These are phyloP conservation scores for Antedon mediterranea DNA, from an alignment of 53 echinoderm and acorn worm species.

Conservation along the genomic window DNA sequence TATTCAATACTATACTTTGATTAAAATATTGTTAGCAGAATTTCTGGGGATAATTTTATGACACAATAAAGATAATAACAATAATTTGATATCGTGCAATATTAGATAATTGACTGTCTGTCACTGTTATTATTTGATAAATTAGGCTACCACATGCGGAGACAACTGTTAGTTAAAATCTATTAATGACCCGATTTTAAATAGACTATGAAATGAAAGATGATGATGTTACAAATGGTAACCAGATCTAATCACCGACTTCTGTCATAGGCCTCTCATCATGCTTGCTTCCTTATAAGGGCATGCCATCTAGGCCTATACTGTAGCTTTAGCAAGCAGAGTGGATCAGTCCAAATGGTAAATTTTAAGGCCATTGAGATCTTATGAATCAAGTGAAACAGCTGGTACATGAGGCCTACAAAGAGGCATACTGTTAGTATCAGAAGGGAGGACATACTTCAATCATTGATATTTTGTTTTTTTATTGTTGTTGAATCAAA, in stretches of 20 bases:
- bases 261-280: background rate
- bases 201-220: background rate
- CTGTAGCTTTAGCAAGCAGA: background rate
- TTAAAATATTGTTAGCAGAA: too few species aligned
- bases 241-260: background rate
- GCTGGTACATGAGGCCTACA: background rate
- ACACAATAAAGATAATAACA: too few species aligned
- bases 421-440: too few species aligned
- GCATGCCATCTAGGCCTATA: background rate
- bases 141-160: background rate
- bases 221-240: background rate
- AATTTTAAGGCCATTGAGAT: background rate
- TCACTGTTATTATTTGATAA: background rate
- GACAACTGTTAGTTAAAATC: background rate
- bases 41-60: too few species aligned
- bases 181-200: background rate
- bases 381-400: background rate
- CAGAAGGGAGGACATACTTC: too few species aligned
- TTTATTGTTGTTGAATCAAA: too few species aligned
- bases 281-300: background rate
- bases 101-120: background rate
- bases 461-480: too few species aligned
- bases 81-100: too few species aligned
- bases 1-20: too few species aligned
- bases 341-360: background rate